A percentile compares a stretch with the other conserved stretches of the same genome.
phyloP scores from a whole-genome alignment of 2,113 vertebrate genomes.

The Phyllostomus discolor region DNA sequence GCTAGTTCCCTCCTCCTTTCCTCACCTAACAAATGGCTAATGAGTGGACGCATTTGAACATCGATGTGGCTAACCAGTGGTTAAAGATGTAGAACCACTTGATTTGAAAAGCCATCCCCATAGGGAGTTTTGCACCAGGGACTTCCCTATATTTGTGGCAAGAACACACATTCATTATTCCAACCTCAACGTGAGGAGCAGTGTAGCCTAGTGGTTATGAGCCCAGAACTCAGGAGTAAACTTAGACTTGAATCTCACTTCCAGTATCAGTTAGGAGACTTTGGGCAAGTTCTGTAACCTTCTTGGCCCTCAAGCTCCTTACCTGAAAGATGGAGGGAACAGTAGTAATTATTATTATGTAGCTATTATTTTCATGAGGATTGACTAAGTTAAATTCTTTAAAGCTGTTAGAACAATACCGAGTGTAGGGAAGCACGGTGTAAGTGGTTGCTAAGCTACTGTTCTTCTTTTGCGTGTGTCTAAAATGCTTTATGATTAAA shows the following conservation, averaged over 20 bases:
- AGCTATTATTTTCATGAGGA: not conserved
- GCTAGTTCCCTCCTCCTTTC: not conserved
- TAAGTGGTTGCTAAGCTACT: not conserved
- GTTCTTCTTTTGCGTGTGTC: not conserved
- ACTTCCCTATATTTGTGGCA: not conserved
- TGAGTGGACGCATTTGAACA: no score
- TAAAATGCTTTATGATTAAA: not conserved
- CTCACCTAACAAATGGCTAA: not conserved
- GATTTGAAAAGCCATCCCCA: not conserved
- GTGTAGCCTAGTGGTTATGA: not conserved
- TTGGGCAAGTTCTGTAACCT: not conserved
- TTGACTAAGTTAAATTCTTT: not conserved
- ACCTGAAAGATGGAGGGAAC: not conserved
- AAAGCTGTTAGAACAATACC: not conserved
- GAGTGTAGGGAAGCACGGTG: not conserved
- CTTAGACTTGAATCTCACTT: not conserved
- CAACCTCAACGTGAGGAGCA: not conserved
- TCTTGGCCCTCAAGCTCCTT: not conserved
- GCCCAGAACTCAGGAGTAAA: not conserved
- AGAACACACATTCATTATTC: not conserved
- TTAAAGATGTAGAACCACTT: not conserved
- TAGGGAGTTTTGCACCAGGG: not conserved
- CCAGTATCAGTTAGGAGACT: not conserved
- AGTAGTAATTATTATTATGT: accelerated
- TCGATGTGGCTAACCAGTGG: not conserved